Percentiles rank a stretch among this genome's conserved stretches.
Conservation (phyloP, 2,113 vertebrate species). For the Anoura caudifer region DNA sequence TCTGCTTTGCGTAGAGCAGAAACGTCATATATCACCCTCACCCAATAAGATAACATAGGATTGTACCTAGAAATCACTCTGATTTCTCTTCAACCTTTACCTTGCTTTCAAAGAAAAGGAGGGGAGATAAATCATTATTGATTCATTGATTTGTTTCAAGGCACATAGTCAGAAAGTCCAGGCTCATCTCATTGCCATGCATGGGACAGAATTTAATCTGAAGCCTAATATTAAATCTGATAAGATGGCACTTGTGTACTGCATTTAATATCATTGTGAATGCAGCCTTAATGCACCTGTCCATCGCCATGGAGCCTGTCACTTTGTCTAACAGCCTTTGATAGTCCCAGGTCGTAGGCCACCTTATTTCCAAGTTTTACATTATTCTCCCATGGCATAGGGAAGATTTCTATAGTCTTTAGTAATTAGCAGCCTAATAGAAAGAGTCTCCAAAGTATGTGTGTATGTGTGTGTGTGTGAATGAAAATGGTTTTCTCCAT, state of each 20-base stretch:
- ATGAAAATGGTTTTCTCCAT: conserved; percentile 61
- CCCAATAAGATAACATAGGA: background rate
- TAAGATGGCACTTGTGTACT: background rate
- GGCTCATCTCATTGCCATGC: background rate
- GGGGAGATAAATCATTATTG: background rate
- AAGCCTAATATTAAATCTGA: background rate
- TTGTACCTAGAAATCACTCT: background rate
- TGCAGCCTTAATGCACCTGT: background rate
- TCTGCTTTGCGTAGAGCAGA: background rate
- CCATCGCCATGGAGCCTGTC: background rate
- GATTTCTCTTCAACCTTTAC: background rate
- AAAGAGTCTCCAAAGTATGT: background rate
- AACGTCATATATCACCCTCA: background rate
- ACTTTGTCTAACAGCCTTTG: background rate
- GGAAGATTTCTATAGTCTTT: background rate
- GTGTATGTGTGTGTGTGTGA: background rate
- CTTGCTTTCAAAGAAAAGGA: background rate
- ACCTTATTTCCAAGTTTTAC: background rate
- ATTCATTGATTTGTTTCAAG: background rate
- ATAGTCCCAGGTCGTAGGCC: background rate
- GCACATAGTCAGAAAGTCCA: background rate
- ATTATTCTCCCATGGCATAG: background rate
- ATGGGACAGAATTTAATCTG: background rate
- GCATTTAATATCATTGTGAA: background rate
- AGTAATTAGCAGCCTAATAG: background rate